Conservation (phyloP, 2,888 invertebrate species). For the Dryomyza anilis region DNA sequence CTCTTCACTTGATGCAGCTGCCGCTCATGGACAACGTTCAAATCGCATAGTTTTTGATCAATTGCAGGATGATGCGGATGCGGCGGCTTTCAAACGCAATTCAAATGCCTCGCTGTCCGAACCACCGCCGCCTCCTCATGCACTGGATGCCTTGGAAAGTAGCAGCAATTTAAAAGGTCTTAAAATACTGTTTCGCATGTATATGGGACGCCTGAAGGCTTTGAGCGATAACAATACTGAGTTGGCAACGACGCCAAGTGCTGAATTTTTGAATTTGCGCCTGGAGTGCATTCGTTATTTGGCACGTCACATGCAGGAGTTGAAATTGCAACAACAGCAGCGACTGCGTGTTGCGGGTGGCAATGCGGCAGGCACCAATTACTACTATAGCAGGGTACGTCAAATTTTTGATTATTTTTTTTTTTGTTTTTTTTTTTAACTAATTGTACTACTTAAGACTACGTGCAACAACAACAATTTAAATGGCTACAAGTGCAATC, state of each 20-base stretch:
- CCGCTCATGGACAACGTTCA: slow-evolving; percentile 40
- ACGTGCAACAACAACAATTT: no score
- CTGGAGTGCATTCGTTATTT: slow-evolving; percentile 56
- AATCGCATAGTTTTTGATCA: slow-evolving; percentile 52
- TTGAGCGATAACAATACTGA: slow-evolving; percentile 53
- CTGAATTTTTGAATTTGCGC: slow-evolving; percentile 51
- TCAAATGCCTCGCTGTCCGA: slow-evolving; percentile 46
- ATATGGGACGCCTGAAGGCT: slow-evolving; percentile 63
- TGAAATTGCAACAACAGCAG: slow-evolving; percentile 36
- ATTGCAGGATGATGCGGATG: slow-evolving; percentile 42
- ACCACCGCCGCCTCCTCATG: slow-evolving; percentile 31
- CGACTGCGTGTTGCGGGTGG: neutral
- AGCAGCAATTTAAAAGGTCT: slow-evolving; percentile 62
- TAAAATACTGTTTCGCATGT: slow-evolving; percentile 68
- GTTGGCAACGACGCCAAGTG: slow-evolving; percentile 46
- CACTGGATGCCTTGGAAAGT: slow-evolving; percentile 12
- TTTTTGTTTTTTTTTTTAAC: no score
- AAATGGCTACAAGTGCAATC: neutral
- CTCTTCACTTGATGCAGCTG: slow-evolving; percentile 40
- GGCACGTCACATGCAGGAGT: slow-evolving; percentile 41
- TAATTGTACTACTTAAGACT: no score
- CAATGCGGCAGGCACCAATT: neutral
- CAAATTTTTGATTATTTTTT: no score
- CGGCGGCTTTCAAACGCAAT: slow-evolving; percentile 47
- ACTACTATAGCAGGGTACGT: no score